Conservation (phyloP, 1,140 invertebrate species). For the Hesperophylax magnus region DNA sequence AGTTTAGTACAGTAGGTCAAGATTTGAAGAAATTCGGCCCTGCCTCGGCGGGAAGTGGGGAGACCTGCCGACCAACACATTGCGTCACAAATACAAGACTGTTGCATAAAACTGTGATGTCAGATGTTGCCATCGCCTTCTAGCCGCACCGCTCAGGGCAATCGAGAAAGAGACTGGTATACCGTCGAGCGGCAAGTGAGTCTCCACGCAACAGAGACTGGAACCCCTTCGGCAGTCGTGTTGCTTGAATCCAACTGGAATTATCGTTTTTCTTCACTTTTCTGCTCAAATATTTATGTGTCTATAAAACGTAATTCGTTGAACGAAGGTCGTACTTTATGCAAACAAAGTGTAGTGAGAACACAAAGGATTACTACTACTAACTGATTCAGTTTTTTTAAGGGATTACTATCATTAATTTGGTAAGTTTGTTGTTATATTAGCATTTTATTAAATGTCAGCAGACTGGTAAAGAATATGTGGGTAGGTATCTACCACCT, state of each 20-base stretch:
- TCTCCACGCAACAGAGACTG: conserved; percentile 12
- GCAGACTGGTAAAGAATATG: too few species aligned
- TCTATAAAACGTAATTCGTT: background rate
- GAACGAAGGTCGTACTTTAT: conserved; percentile 8
- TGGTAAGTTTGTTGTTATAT: too few species aligned
- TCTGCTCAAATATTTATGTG: conserved; percentile 14
- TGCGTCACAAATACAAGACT: conserved; percentile 34
- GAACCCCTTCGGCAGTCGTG: conserved; percentile 20
- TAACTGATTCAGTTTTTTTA: background rate
- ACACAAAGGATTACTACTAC: background rate
- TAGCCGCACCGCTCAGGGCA: background rate
- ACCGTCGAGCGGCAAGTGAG: background rate
- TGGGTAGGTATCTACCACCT: too few species aligned
- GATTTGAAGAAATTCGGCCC: conserved; percentile 1
- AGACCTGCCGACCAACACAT: conserved; percentile 13
- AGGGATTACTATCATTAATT: too few species aligned
- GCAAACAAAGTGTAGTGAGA: background rate
- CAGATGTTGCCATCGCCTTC: conserved; percentile 4
- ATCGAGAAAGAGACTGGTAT: conserved; percentile 1
- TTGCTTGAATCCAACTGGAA: conserved; percentile 2
- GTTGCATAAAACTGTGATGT: conserved; percentile 43
- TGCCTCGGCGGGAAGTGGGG: background rate
- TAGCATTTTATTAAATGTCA: too few species aligned
- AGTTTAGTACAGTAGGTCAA: background rate
- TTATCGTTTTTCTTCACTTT: background rate